These are phyloP conservation scores for Gavia stellata DNA, from an alignment of 2,113 vertebrate species.

Conservation along the genomic window DNA sequence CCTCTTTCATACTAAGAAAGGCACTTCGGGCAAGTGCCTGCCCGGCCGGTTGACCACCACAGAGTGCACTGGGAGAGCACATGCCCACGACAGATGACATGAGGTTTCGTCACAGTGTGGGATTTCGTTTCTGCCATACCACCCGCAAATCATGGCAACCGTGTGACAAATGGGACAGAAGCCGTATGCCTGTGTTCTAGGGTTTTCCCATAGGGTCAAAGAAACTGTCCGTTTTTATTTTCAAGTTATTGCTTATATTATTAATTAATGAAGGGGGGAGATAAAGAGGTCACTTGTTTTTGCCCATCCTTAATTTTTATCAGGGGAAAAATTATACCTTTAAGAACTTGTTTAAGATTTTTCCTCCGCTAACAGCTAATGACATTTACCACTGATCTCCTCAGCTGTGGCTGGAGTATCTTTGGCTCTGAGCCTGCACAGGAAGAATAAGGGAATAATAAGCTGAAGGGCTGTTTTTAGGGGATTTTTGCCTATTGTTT, in stretches of 20 bases:
- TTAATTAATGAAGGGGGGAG: neutral
- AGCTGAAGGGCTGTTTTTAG: neutral
- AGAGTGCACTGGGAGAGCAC: neutral
- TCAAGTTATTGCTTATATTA: neutral
- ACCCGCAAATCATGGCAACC: neutral
- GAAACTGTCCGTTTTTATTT: neutral
- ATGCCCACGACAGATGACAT: neutral
- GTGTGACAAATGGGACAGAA: neutral
- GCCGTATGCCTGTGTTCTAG: neutral
- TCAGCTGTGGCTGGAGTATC: neutral
- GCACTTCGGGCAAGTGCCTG: neutral
- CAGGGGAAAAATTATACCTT: neutral
- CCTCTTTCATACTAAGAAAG: neutral
- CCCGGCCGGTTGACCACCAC: neutral
- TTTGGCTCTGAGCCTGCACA: slow-evolving; percentile 16
- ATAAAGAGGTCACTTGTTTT: neutral
- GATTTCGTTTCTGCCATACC: neutral
- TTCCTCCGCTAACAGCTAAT: neutral
- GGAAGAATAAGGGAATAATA: slow-evolving; percentile 35
- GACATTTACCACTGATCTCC: neutral
- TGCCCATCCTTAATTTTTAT: neutral
- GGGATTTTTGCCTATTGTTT: slow-evolving; percentile 24
- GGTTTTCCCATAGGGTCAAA: neutral
- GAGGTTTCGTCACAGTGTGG: neutral
- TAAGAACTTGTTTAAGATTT: neutral